Evolutionary conservation across 2,797 vertebrate genomes (phyloP).

Genomic region (Lithobates pipiens): DNA sequence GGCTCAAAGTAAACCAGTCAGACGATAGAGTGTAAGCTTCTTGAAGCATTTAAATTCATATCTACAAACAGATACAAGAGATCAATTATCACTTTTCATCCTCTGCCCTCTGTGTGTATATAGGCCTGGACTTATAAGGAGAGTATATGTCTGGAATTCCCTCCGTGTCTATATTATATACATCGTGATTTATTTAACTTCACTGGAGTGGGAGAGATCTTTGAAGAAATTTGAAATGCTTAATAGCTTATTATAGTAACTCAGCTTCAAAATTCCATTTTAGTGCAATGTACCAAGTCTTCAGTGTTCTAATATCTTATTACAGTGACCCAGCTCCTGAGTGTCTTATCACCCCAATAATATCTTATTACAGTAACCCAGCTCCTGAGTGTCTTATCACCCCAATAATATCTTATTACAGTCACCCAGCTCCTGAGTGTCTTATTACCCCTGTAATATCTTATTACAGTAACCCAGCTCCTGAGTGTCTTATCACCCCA

Average conservation of each 20-base stretch:
- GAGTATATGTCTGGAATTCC: conserved; percentile 48
- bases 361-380: conserved; percentile 37
- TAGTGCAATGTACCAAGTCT: neutral
- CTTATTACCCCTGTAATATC: conserved; percentile 14
- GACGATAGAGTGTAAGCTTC: conserved; percentile 20
- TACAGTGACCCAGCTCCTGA: conserved; percentile 18
- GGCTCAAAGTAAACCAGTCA: neutral
- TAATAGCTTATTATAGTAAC: conserved; percentile 3
- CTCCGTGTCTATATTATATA: conserved; percentile 20
- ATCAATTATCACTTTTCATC: conserved; percentile 17
- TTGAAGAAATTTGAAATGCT: neutral
- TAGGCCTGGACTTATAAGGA: conserved; percentile 47
- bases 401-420: neutral
- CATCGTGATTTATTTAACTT: conserved; percentile 51
- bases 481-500: neutral
- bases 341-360: conserved; percentile 22
- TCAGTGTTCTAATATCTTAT: neutral
- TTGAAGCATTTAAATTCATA: too few relatives aligned
- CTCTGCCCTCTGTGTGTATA: conserved; percentile 11
- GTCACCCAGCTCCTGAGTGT: neutral
- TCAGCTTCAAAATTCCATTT: neutral
- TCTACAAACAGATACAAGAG: neutral
- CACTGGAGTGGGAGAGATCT: neutral
- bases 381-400: conserved; percentile 29
- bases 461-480: neutral